These are phyloP conservation scores for Dermatophagoides farinae DNA, from an alignment of 1,140 invertebrate genomes.

Conservation along the genomic window DNA sequence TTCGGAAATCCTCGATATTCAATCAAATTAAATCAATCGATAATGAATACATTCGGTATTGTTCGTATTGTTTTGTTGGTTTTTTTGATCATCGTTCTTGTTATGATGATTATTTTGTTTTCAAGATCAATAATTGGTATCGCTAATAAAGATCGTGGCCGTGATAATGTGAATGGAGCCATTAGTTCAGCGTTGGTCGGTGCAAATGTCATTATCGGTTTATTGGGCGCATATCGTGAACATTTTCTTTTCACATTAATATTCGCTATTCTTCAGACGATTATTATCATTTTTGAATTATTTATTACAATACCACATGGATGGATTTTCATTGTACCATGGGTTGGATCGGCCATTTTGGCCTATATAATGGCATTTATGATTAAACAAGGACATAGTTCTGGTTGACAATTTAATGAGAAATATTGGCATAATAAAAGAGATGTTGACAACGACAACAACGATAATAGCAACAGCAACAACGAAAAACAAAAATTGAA, in stretches of 20 bases:
- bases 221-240: conserved; percentile 4
- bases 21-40: too few relatives aligned
- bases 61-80: neutral
- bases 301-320: neutral
- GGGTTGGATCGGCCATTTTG: conserved; percentile 8
- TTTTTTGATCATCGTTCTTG: conserved; percentile 7
- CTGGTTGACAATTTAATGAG: too few relatives aligned
- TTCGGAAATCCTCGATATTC: too few relatives aligned
- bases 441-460: neutral
- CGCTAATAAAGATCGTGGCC: neutral
- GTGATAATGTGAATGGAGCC: neutral
- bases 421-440: neutral
- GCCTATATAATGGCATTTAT: conserved; percentile 10
- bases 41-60: conserved; percentile 5
- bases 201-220: conserved; percentile 2
- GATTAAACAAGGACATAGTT: conserved; percentile 6
- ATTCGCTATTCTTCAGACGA: conserved; percentile 9
- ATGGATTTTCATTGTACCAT: conserved; percentile 6
- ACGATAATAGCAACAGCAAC: neutral
- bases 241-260: conserved; percentile 11
- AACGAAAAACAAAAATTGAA: too few relatives aligned
- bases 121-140: neutral
- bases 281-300: conserved; percentile 1
- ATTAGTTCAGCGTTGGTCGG: conserved; percentile 6
- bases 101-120: conserved; percentile 8